Conservation (phyloP, 2,797 vertebrate species). For the Echeneis naucrates region DNA sequence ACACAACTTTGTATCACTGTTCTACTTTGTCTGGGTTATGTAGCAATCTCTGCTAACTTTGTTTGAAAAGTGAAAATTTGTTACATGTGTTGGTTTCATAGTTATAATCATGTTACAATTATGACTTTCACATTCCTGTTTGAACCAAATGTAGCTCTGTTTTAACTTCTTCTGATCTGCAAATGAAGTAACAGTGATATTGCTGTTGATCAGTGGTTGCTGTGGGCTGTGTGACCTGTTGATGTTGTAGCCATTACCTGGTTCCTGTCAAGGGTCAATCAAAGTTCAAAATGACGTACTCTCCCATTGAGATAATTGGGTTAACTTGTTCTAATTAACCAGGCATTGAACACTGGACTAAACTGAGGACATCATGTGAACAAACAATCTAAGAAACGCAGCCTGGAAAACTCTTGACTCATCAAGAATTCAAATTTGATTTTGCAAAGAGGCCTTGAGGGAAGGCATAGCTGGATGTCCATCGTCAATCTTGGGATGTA, state of each 20-base stretch:
- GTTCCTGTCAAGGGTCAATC: slow-evolving; percentile 55
- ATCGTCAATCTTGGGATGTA: background rate
- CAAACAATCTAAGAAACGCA: background rate
- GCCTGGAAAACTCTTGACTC: slow-evolving; percentile 1
- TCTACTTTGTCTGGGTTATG: background rate
- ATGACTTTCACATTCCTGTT: background rate
- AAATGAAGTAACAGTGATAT: background rate
- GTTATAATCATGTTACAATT: too few species aligned
- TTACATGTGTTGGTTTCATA: background rate
- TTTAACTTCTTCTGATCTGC: slow-evolving; percentile 4
- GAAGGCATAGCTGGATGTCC: background rate
- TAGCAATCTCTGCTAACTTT: background rate
- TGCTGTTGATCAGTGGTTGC: background rate
- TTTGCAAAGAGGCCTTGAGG: background rate
- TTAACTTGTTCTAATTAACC: slow-evolving; percentile 52
- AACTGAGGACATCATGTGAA: slow-evolving; percentile 19
- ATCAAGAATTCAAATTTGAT: background rate
- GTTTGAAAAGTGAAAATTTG: background rate
- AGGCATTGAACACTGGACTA: background rate
- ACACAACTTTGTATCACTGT: background rate
- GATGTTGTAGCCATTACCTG: slow-evolving; percentile 34
- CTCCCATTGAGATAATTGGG: slow-evolving; percentile 41
- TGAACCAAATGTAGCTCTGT: background rate
- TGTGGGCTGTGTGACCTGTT: slow-evolving; percentile 14
- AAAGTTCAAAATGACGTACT: slow-evolving; percentile 26